These are phyloP conservation scores for Coluber constrictor DNA, from an alignment of 2,797 vertebrate genomes.

Conservation along the genomic window DNA sequence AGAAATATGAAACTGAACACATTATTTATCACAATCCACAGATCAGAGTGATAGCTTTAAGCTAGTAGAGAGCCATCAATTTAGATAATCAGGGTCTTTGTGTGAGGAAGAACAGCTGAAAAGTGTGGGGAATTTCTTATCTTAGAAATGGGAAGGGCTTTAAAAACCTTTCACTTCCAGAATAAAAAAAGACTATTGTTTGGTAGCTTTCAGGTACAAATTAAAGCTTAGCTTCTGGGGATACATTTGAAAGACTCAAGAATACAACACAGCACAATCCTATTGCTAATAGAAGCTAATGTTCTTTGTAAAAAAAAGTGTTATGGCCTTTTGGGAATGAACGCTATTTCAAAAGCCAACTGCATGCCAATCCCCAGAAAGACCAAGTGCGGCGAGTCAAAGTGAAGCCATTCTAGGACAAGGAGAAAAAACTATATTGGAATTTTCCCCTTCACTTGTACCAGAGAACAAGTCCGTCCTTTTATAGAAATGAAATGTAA, in stretches of 20 bases:
- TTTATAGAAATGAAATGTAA: background rate
- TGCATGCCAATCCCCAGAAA: background rate
- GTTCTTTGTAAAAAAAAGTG: background rate
- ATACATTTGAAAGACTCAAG: background rate
- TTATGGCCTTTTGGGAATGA: background rate
- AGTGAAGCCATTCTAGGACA: background rate
- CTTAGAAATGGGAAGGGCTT: background rate
- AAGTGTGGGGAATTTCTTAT: background rate
- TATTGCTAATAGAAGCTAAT: background rate
- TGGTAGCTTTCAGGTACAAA: background rate
- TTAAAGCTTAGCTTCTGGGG: background rate
- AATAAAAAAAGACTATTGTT: background rate
- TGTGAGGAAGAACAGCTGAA: background rate
- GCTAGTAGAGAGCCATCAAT: conserved; percentile 1
- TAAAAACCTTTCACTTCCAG: background rate
- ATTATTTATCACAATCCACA: background rate
- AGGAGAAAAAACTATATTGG: background rate
- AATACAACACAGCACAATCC: conserved; percentile 1
- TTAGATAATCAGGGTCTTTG: conserved; percentile 14
- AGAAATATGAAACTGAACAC: background rate
- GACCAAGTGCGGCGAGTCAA: background rate
- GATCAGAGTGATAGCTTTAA: background rate
- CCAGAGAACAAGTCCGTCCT: background rate
- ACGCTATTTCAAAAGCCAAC: background rate
- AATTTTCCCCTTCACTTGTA: background rate